phyloP scores from a whole-genome alignment of 35 echinoderm and acorn worm species.

The Apostichopus japonicus region DNA sequence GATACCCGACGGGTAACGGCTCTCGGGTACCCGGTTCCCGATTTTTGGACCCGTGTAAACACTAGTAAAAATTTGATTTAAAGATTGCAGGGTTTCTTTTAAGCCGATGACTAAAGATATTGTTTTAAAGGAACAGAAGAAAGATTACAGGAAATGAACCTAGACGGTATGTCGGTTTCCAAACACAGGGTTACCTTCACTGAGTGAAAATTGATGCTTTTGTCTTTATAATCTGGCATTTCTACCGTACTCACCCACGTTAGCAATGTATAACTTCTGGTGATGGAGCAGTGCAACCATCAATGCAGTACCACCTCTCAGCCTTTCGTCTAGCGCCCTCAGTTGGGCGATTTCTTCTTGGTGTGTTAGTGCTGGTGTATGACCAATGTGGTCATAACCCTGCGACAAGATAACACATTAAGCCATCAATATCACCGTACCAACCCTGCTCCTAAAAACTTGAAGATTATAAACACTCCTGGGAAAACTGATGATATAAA shows the following conservation, averaged over 20 bases:
- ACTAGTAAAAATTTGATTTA: no score
- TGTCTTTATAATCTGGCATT: not conserved
- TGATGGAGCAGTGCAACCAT: slow-evolving; percentile 80
- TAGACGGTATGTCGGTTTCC: no score
- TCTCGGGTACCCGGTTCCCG: no score
- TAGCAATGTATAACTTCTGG: slow-evolving; percentile 88
- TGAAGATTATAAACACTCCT: no score
- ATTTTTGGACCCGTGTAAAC: no score
- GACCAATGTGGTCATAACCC: slow-evolving; percentile 69
- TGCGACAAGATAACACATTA: slow-evolving; percentile 7
- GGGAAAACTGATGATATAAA: no score
- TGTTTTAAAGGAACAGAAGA: no score
- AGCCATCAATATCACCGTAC: not conserved
- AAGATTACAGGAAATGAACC: no score
- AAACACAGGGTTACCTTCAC: not conserved
- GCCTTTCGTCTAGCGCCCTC: slow-evolving; percentile 58
- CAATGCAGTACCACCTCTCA: slow-evolving; percentile 85
- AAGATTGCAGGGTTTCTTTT: no score
- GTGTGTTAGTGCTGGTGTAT: slow-evolving; percentile 60
- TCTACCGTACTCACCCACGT: slow-evolving; percentile 80
- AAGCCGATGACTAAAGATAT: no score
- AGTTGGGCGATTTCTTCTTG: slow-evolving; percentile 71
- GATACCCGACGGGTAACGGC: no score
- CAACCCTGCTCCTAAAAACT: no score
- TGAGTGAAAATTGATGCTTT: not conserved